phyloP scores from a whole-genome alignment of 2,888 invertebrate genomes.

The Parascotia fuliginaria region DNA sequence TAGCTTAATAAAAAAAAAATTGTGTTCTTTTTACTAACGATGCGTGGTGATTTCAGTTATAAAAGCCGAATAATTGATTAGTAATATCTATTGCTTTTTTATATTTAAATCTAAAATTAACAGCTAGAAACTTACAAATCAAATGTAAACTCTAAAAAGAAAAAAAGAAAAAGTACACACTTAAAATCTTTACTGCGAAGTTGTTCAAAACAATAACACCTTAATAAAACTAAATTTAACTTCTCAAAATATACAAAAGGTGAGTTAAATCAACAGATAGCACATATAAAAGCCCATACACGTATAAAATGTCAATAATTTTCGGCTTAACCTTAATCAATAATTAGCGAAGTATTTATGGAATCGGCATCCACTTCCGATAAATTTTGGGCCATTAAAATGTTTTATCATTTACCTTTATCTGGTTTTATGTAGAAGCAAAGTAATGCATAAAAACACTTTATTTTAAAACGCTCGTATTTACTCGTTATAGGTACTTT shows the following conservation, averaged over 20 bases:
- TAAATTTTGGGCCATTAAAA: constrained; percentile 34
- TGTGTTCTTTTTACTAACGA: too few species aligned
- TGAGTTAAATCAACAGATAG: constrained; percentile 3
- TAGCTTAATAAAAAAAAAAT: too few species aligned
- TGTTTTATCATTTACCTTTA: constrained; percentile 13
- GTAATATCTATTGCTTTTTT: too few species aligned
- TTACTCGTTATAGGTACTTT: too few species aligned
- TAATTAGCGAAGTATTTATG: constrained; percentile 43
- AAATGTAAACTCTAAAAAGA: too few species aligned
- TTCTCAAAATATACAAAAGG: neutral
- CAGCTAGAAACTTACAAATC: too few species aligned
- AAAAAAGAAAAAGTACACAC: too few species aligned
- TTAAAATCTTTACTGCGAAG: neutral
- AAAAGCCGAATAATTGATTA: too few species aligned
- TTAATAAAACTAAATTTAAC: constrained; percentile 8
- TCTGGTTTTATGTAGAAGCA: constrained; percentile 1
- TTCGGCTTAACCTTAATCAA: constrained; percentile 33
- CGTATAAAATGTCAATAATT: constrained; percentile 30
- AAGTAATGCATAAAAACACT: too few species aligned
- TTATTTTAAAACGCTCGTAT: too few species aligned
- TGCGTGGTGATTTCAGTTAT: too few species aligned
- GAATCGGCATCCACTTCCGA: constrained; percentile 30
- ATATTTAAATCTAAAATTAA: too few species aligned
- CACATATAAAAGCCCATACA: neutral
- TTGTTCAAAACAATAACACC: constrained; percentile 1